Base-by-base conservation (phyloP, 2,113 vertebrate species). In the Gavia stellata region DNA sequence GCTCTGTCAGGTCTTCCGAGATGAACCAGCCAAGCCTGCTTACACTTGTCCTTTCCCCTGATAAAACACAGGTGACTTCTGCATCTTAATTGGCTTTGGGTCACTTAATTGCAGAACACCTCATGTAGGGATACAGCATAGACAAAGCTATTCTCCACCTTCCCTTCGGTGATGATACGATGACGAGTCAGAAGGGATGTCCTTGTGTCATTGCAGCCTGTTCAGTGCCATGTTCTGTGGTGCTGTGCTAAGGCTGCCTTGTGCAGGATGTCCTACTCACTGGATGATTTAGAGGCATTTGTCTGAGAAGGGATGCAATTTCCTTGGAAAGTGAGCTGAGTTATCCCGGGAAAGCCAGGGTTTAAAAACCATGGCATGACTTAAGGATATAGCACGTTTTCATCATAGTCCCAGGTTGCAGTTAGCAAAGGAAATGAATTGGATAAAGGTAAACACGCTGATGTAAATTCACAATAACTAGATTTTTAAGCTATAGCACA, bases 271-370 rank as follows among this genome's bases (percentile, higher is more conserved):
- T 97, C 98, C 97, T 78, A 45, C 26, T 94, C 63, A 26, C 56
- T 98, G 99, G 96, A 98, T 97, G 98, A 99, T 94, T 96, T 97
- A 65, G 98, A 99, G 98, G 98, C 98, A 98, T 99, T 99, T 99
- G 98, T 99, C 98, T 99, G 98, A 99, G 98, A 98, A 98, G 98
- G 98, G 97, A 68, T 92, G 14, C 3, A 4, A 1, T 52, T 89
- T 58, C 9, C 3, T 36, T 17, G 33, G 36, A 17, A 40, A 40
- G 13, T 14, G 3, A 77, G 20, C n/a, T 7, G 42, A 50, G 18
- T 33, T 65, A 15, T 17, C 13, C 20, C 8, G 5, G 74, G 47
- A 74, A 50, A n/a, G 6, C 31, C 3, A 10, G 49, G 13, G 17
- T 47, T 50, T 86, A 44, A 83, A 74, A 88, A 56, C 6, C 26